Evolutionary conservation across 2,113 vertebrate genomes (phyloP).

Genomic region (Trochalopteron elliotii): DNA sequence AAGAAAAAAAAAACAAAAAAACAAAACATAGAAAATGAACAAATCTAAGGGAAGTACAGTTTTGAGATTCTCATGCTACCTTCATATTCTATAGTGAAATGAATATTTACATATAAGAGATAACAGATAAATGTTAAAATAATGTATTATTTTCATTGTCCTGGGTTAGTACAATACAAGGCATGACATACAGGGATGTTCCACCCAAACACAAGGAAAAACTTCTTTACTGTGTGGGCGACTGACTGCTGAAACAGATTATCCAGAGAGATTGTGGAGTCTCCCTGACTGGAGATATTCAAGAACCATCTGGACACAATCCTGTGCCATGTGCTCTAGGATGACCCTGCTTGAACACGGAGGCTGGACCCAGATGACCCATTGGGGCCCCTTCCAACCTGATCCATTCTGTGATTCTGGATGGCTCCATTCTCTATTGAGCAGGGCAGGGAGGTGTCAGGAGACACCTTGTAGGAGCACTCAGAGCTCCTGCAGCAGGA

Average conservation of each 20-base stretch:
- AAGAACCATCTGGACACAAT: not conserved
- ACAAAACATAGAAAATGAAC: not conserved
- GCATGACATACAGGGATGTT: not conserved
- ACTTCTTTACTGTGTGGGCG: not conserved
- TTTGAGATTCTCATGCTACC: not conserved
- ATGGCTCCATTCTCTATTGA: not conserved
- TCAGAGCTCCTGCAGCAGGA: not conserved
- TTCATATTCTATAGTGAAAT: not conserved
- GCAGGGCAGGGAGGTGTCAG: rapidly evolving
- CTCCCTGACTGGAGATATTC: not conserved
- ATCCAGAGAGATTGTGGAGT: no score
- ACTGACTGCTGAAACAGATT: not conserved
- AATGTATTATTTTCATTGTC: rapidly evolving
- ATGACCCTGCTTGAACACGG: no score
- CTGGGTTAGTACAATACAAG: not conserved
- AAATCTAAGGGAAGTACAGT: not conserved
- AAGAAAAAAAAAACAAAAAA: not conserved
- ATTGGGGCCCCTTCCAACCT: not conserved
- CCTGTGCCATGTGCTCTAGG: rapidly evolving
- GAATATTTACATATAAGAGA: not conserved
- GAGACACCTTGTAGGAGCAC: not conserved
- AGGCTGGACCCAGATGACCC: not conserved
- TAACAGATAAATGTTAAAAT: not conserved
- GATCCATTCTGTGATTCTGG: not conserved
- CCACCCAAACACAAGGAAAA: not conserved